Percentiles rank a stretch among this genome's conserved stretches.
These are phyloP conservation scores for Notarius quadriscutis DNA, from an alignment of 2,113 vertebrate genomes.

Conservation along the genomic window DNA sequence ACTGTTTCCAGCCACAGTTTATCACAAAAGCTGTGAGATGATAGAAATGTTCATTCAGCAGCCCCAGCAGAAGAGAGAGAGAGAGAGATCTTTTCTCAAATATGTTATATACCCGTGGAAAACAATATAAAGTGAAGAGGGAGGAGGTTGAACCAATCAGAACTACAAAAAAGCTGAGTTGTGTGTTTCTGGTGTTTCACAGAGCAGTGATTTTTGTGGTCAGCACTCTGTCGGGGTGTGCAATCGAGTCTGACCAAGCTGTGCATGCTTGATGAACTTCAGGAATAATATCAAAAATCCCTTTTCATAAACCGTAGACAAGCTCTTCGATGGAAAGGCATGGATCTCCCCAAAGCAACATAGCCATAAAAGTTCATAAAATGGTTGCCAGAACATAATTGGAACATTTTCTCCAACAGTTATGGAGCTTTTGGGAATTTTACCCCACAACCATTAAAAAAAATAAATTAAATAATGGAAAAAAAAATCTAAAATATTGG, in stretches of 20 bases:
- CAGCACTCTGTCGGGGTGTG: neutral
- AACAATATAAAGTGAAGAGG: slow-evolving; percentile 21
- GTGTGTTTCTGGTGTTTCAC: slow-evolving; percentile 20
- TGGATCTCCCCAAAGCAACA: slow-evolving; percentile 20
- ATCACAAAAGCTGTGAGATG: slow-evolving; percentile 33
- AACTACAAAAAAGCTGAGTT: neutral
- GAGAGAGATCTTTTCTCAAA: neutral
- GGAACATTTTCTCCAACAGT: slow-evolving; percentile 18
- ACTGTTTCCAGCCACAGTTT: slow-evolving; percentile 37
- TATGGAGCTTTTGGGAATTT: slow-evolving; percentile 34
- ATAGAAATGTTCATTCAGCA: slow-evolving; percentile 34
- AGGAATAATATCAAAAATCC: slow-evolving; percentile 22
- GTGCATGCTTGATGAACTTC: slow-evolving; percentile 8
- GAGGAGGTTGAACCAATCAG: slow-evolving; percentile 19
- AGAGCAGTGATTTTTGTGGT: slow-evolving; percentile 33
- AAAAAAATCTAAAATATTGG: neutral
- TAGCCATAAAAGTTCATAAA: slow-evolving; percentile 26
- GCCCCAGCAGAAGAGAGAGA: slow-evolving; percentile 16
- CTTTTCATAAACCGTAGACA: neutral
- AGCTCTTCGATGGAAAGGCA: neutral
- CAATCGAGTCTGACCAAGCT: neutral
- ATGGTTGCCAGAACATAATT: slow-evolving; percentile 5
- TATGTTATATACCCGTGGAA: neutral
- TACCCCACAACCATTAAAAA: neutral
- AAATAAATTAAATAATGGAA: neutral